Conservation (phyloP, 2,888 invertebrate species). For the Conomelus anceps region DNA sequence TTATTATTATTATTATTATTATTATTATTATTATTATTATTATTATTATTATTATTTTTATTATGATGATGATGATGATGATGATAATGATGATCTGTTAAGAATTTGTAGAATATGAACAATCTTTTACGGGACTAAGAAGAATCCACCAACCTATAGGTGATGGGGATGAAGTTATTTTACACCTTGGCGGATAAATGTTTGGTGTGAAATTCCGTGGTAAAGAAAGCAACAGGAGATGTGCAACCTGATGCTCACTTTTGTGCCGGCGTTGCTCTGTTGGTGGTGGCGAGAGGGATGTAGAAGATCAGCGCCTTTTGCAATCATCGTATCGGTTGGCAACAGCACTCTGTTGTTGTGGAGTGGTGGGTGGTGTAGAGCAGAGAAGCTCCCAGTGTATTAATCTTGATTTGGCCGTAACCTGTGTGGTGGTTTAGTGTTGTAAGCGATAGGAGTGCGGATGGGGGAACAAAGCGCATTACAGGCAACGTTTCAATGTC, state of each 20-base stretch:
- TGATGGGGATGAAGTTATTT: not conserved
- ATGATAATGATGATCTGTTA: too few relatives aligned
- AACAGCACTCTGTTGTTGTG: not conserved
- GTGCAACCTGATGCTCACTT: not conserved
- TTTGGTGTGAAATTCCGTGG: not conserved
- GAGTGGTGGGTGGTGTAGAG: not conserved
- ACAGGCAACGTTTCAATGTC: not conserved
- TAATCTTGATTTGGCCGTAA: conserved; percentile 5
- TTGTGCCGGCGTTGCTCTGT: not conserved
- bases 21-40: too few relatives aligned
- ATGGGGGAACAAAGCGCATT: not conserved
- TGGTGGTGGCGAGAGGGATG: not conserved
- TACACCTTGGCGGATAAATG: not conserved
- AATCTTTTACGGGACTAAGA: too few relatives aligned
- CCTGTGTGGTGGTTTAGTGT: not conserved
- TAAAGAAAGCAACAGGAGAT: not conserved
- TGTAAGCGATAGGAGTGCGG: not conserved
- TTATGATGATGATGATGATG: too few relatives aligned
- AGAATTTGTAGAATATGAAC: too few relatives aligned
- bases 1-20: too few relatives aligned
- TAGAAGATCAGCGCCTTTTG: not conserved
- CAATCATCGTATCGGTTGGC: not conserved
- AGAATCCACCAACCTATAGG: too few relatives aligned
- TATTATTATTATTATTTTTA: too few relatives aligned
- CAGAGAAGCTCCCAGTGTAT: not conserved